Evolutionary conservation across 2,113 vertebrate species (phyloP).

Genomic region (Cyanoramphus novaezelandiae): DNA sequence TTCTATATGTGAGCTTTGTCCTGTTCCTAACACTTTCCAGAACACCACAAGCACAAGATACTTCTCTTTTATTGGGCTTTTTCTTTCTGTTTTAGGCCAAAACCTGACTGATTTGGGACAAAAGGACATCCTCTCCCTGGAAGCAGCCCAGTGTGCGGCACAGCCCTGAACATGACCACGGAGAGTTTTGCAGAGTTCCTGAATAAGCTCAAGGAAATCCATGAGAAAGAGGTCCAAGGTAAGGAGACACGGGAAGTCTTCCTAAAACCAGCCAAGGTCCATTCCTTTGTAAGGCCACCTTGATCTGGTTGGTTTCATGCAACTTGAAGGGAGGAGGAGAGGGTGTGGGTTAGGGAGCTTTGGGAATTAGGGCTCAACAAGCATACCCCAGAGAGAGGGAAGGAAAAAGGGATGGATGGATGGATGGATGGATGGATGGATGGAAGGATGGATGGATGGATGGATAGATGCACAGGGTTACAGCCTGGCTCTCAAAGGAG

Average conservation of each 20-base stretch:
- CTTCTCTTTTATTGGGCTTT: not conserved
- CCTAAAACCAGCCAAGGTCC: not conserved
- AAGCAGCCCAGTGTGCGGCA: not conserved
- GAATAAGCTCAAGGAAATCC: slow-evolving; percentile 85
- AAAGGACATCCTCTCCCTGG: not conserved
- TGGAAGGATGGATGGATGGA: not conserved
- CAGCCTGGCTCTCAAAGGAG: not conserved
- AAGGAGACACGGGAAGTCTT: not conserved
- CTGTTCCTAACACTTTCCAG: not conserved
- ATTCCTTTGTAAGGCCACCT: not conserved
- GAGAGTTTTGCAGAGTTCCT: slow-evolving; percentile 86
- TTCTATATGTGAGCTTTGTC: not conserved
- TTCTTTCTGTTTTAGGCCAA: not conserved
- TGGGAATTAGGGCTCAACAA: not conserved
- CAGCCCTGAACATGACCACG: slow-evolving; percentile 46
- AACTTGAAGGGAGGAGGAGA: not conserved
- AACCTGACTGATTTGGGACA: not conserved
- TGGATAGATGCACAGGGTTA: not conserved
- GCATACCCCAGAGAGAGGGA: not conserved
- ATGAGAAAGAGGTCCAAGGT: slow-evolving; percentile 91
- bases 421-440: too few relatives aligned
- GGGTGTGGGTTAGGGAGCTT: not conserved
- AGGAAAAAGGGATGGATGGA: not conserved
- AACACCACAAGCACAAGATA: not conserved
- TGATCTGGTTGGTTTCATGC: not conserved